Percentiles rank a stretch among this genome's conserved stretches.
Evolutionary conservation across 2,797 vertebrate species (phyloP).

Genomic region (Ceyx erithaca): DNA sequence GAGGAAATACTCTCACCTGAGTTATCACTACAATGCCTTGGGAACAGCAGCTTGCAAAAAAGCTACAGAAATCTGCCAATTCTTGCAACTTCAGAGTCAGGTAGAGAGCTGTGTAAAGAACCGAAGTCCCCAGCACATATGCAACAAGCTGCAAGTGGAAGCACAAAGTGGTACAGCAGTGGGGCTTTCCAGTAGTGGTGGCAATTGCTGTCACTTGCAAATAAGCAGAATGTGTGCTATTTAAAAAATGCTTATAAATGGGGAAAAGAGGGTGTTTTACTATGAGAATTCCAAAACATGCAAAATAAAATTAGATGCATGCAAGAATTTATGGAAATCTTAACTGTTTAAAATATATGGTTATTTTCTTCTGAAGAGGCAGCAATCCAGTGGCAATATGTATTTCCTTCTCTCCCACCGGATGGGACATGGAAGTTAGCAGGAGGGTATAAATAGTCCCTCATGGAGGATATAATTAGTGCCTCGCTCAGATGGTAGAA

Average conservation of each 20-base stretch:
- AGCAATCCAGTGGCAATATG: neutral
- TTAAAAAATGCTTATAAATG: neutral
- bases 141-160: neutral
- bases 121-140: neutral
- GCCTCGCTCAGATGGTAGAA: neutral
- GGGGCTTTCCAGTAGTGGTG: neutral
- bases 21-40: neutral
- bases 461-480: neutral
- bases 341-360: neutral
- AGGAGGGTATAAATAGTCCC: neutral
- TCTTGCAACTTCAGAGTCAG: neutral
- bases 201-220: neutral
- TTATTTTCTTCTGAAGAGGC: neutral
- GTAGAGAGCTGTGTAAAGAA: neutral
- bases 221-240: neutral
- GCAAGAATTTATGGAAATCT: neutral
- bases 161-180: neutral
- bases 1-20: neutral
- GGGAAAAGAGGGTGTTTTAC: neutral
- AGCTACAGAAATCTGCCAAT: neutral
- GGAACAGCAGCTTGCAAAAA: neutral
- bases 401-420: neutral
- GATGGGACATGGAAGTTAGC: neutral
- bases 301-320: neutral
- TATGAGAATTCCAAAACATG: neutral